Conservation (phyloP, 2,888 invertebrate species). For the Caenorhabditis wallacei region DNA sequence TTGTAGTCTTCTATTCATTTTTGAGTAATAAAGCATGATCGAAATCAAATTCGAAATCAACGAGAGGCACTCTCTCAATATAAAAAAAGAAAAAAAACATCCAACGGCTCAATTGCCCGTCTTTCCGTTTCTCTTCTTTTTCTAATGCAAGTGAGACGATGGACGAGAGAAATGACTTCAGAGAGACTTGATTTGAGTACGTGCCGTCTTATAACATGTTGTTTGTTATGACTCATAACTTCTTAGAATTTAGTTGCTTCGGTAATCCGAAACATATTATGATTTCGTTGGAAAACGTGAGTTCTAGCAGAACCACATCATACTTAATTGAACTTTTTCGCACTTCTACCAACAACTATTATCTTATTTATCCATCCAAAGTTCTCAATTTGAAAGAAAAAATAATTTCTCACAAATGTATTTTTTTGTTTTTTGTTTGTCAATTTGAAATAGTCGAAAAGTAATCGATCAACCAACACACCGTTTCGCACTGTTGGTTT, state of each 20-base stretch:
- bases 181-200: conserved; percentile 29
- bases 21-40: conserved; percentile 41
- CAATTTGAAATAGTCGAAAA: conserved; percentile 14
- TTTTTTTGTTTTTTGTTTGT: not conserved
- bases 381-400: too few species aligned
- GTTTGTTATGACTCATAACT: conserved; percentile 2
- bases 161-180: conserved; percentile 53
- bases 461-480: conserved; percentile 29
- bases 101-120: conserved; percentile 37
- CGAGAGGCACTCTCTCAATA: conserved; percentile 19
- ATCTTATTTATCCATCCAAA: too few species aligned
- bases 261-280: not conserved
- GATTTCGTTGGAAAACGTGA: not conserved
- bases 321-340: too few species aligned
- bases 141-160: conserved; percentile 30
- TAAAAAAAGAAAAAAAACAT: conserved; percentile 29
- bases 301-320: not conserved
- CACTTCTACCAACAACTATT: too few species aligned
- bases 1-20: not conserved
- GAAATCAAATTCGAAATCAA: not conserved
- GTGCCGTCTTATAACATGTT: conserved; percentile 49
- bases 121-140: conserved; percentile 25
- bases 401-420: too few species aligned
- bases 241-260: not conserved
- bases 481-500: conserved; percentile 40